Percentiles rank a stretch among this genome's conserved stretches.
Conservation (phyloP, 2,113 vertebrate species). For the Thinocorus orbignyianus region DNA sequence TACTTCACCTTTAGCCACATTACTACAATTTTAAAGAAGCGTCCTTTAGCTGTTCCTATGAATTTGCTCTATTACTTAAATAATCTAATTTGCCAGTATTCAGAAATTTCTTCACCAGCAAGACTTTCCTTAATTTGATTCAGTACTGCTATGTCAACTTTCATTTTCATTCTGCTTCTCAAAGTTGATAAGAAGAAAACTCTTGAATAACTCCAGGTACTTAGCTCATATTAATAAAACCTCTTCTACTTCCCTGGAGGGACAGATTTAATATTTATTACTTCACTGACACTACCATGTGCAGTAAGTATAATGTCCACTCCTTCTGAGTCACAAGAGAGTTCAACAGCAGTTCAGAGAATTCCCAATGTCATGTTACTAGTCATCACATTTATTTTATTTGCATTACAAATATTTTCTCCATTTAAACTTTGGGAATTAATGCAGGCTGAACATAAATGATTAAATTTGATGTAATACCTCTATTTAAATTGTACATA, state of each 20-base stretch:
- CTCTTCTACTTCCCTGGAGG: background rate
- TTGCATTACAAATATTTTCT: background rate
- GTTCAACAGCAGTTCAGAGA: background rate
- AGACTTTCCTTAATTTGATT: background rate
- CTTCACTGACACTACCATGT: background rate
- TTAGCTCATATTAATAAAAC: background rate
- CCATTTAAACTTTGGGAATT: background rate
- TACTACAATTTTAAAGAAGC: background rate
- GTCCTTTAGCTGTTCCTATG: background rate
- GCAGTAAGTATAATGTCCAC: background rate
- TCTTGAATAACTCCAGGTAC: background rate
- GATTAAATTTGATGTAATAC: background rate
- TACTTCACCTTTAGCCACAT: background rate
- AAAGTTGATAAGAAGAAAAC: background rate
- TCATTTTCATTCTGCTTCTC: slow-evolving; percentile 1
- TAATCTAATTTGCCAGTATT: background rate
- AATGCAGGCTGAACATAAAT: background rate
- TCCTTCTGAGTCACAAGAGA: background rate
- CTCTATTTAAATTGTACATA: background rate
- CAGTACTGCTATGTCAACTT: background rate
- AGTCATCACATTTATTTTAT: background rate
- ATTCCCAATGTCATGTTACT: background rate
- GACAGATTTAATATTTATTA: slow-evolving; percentile 15
- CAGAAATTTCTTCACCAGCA: background rate
- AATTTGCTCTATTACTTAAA: background rate